phyloP scores from a whole-genome alignment of 2,797 vertebrate species.

The Nyctibius grandis region DNA sequence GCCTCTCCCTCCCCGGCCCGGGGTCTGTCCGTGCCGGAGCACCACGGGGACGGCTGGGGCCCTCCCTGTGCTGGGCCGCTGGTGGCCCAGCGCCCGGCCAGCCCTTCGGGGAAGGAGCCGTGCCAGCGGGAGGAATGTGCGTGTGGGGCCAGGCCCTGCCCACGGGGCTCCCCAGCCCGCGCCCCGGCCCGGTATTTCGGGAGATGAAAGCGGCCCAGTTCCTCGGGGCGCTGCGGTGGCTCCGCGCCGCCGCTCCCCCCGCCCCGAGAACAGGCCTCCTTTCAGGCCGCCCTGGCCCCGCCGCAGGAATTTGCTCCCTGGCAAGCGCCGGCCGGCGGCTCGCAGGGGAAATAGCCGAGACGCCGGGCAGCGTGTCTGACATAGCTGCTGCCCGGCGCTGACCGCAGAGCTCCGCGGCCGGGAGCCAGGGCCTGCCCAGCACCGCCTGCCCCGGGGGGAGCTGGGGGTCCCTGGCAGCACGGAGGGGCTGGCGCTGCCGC shows the following conservation, averaged over 20 bases:
- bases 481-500: neutral
- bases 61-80: neutral
- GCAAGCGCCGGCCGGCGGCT: neutral
- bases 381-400: neutral
- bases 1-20: neutral
- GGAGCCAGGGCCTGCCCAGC: neutral
- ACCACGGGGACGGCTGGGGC: neutral
- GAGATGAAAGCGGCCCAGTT: conserved; percentile 5
- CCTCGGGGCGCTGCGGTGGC: neutral
- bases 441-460: neutral
- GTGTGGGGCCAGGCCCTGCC: neutral
- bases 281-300: neutral
- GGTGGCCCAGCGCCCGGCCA: neutral
- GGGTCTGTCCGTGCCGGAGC: neutral
- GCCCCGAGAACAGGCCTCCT: conserved; percentile 1
- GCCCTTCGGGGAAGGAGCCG: neutral
- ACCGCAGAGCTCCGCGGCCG: neutral
- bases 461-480: rapidly evolving
- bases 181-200: neutral
- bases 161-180: neutral
- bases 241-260: neutral
- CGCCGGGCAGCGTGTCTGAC: neutral
- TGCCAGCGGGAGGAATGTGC: neutral
- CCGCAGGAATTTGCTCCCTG: neutral
- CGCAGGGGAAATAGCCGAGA: neutral